A percentile compares a stretch with the other conserved stretches of the same genome.
phyloP scores from a whole-genome alignment of 2,888 invertebrate genomes.

The Hypercompe scribonia region DNA sequence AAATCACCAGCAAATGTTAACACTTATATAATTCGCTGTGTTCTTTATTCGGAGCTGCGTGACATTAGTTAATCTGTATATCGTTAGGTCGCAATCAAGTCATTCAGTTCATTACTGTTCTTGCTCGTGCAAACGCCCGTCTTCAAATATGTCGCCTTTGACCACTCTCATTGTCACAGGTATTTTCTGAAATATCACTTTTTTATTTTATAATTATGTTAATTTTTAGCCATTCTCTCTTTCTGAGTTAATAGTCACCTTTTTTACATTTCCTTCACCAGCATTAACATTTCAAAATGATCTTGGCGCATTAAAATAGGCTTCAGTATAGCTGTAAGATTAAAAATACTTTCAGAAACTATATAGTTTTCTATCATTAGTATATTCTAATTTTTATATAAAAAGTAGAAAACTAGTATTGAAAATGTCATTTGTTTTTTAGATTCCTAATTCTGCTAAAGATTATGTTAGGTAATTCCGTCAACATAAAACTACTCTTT shows the following conservation, averaged over 20 bases:
- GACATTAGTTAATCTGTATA: conserved; percentile 54
- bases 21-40: conserved; percentile 46
- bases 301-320: background rate
- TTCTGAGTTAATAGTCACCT: background rate
- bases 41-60: conserved; percentile 54
- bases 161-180: conserved; percentile 62
- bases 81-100: conserved; percentile 69
- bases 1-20: background rate
- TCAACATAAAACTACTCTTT: background rate
- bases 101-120: conserved; percentile 72
- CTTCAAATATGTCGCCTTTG: conserved; percentile 60
- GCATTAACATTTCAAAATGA: background rate
- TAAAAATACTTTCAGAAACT: too few species aligned
- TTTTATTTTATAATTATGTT: background rate
- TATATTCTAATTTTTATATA: too few species aligned
- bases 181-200: conserved; percentile 43
- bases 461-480: background rate
- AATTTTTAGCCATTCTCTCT: background rate
- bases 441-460: background rate
- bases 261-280: background rate
- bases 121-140: conserved; percentile 48
- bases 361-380: too few species aligned
- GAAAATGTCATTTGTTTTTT: too few species aligned
- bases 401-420: too few species aligned
- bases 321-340: background rate